Evolutionary conservation across 2,797 vertebrate species (phyloP).

Genomic region (Acropternis orthonyx): DNA sequence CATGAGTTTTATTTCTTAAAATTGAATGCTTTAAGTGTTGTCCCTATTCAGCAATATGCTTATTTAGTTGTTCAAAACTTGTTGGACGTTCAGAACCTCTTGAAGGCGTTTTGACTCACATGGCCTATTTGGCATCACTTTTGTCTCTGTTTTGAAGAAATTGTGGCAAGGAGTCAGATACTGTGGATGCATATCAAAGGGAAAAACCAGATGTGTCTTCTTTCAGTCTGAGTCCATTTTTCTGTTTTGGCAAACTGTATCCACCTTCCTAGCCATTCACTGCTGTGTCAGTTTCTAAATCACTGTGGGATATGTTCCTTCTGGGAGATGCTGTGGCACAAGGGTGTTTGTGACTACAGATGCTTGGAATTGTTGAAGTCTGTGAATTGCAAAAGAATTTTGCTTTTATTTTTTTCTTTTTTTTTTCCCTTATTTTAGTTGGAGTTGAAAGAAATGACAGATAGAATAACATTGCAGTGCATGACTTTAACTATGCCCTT

Average conservation of each 20-base stretch:
- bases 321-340: neutral
- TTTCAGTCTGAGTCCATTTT: neutral
- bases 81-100: neutral
- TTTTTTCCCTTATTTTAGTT: neutral
- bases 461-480: neutral
- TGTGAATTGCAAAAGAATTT: neutral
- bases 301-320: neutral
- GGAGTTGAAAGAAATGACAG: neutral
- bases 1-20: neutral
- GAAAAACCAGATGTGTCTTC: neutral
- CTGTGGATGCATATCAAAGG: neutral
- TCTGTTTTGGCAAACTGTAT: neutral
- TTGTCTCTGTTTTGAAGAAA: neutral
- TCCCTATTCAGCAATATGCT: neutral
- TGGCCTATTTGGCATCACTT: neutral
- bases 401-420: rapidly evolving
- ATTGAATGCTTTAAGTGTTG: neutral
- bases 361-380: neutral
- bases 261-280: neutral
- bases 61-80: neutral
- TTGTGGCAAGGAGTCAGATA: neutral
- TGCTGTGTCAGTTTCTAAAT: neutral
- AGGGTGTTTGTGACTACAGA: neutral
- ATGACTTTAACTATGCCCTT: neutral
- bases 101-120: neutral